A percentile compares a stretch with the other conserved stretches of the same genome.
These are phyloP conservation scores for Ophion costatus DNA, from an alignment of 2,888 invertebrate species.

Conservation along the genomic window DNA sequence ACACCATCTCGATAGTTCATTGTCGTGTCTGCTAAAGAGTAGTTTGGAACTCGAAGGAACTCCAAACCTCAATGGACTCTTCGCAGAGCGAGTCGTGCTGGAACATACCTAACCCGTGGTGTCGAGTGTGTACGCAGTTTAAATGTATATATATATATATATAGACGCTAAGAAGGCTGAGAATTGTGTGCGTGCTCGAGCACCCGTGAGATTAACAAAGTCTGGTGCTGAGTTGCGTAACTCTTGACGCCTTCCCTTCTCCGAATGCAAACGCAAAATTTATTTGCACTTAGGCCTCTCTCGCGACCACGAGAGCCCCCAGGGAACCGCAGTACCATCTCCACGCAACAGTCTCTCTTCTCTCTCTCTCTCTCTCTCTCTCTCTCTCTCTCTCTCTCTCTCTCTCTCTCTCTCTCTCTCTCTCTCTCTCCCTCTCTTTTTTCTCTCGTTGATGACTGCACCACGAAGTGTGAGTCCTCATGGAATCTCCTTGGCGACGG, in stretches of 20 bases:
- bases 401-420: conserved; percentile 9
- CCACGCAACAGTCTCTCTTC: conserved; percentile 1
- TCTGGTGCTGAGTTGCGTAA: conserved; percentile 65
- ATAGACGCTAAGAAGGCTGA: not conserved
- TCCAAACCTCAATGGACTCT: conserved; percentile 10
- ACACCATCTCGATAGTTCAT: not conserved
- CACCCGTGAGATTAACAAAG: conserved; percentile 67
- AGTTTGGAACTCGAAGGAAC: conserved; percentile 11
- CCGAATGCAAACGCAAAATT: conserved; percentile 65
- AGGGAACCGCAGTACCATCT: conserved; percentile 39
- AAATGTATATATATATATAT: not conserved
- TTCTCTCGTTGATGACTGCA: conserved; percentile 48
- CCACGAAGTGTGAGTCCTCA: conserved; percentile 43
- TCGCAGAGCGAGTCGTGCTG: not conserved
- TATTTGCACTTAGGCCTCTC: conserved; percentile 61
- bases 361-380: conserved; percentile 32
- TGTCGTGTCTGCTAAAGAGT: conserved; percentile 16
- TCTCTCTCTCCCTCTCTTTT: conserved; percentile 48
- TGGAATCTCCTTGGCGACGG: conserved; percentile 50
- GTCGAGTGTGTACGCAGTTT: conserved; percentile 34
- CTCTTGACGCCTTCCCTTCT: conserved; percentile 50
- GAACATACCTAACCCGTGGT: conserved; percentile 22
- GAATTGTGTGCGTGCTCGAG: conserved; percentile 58
- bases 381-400: conserved; percentile 18
- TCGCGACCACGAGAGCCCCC: conserved; percentile 35